Base-by-base conservation (phyloP, 2,888 invertebrate genomes). In the Liposcelis brunnea region DNA sequence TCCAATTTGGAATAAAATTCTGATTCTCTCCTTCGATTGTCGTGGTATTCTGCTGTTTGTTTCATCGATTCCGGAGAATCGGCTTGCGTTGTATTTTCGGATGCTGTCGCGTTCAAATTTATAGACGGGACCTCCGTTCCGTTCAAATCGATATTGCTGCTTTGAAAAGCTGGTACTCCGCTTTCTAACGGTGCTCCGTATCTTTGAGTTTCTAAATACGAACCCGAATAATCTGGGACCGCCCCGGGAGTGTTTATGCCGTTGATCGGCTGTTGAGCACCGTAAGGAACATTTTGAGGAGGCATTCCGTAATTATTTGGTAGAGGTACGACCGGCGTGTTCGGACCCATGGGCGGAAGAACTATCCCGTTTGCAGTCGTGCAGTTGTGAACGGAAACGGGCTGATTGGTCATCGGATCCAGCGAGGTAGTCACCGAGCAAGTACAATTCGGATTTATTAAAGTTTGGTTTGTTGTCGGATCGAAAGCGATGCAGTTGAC, bases 391-490 rank as follows among this genome's bases (percentile, higher is more conserved):
- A 19, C 19, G 40, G 40, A 40, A 5, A 19, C 19, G 18, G 16
- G 16, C 11, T 16, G 19, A 19, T 21, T 21, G 4, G 40, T 40
- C 19, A 18, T 11, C 16, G 40, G 40, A 40, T 40, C 40, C 12
- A 21, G 10, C 15, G 21, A 16, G 15, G 21, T 21, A n/a, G 40
- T 40, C 18, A 40, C 40, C 7, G 18, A 16, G 40, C 40, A 40
- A 21, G 40, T 40, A 11, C 40, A 40, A 18, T 40, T 40, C 19
- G 40, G 40, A 21, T 40, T 40, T 6, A 40, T 40, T 21, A 40
- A 19, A n/a, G 40, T 40, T 19, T 10, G 21, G 12, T 40, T 40
- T 4, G 40, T 40, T 3, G 21, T 21, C 5, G 40, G 40, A 19
- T 40, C 40, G 19, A 40, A 40, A 18, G 40, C 40, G 12, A 40